Base-by-base conservation (phyloP, 2,797 vertebrate species). In the Eutrigla gurnardus region DNA sequence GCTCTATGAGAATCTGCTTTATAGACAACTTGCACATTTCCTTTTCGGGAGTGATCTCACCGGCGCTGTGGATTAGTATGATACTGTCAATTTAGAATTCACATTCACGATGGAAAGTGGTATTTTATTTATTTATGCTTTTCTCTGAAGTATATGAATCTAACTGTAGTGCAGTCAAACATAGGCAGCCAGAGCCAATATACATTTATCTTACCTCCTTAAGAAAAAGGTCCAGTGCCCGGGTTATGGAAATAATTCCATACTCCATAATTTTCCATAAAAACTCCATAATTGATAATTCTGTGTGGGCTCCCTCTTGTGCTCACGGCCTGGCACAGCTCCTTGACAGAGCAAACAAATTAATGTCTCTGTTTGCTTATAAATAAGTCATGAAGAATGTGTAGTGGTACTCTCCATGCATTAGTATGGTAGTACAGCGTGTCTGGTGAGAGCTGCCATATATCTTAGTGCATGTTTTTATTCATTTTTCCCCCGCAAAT, bases 321-420 rank as follows among this genome's bases (percentile, higher is more conserved):
- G 18, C 55, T 60, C 8, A 3, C 1, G 4, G 43, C 70, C 59
- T 46, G 25, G 60, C 42, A 59, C 60, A 72, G 71, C 39, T 75
- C 58, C 43, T 47, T 68, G 59, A 80, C 67, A 62, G 45, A 49
- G 45, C 53, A 53, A 71, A 82, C 62, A 60, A 25, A 69, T 81
- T 70, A 15, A 85, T 75, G 68, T 67, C 66, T 57, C 10, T 63
- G 59, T 65, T 35, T 63, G 32, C 62, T 69, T 74, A 79, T 81
- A 69, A 78, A 78, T 74, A 66, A 76, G 66, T 65, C 74, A 68
- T 67, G 49, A 69, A 72, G n/a, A 67, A 54, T 32, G 11, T 49
- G 37, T 14, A 64, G 50, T 47, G 47, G 10, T 52, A 33, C 42
- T 70, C 55, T 57, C 18, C 74, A 40, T 77, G 70, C 61, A 78